Conservation (phyloP, 2,113 vertebrate genomes). For the Cyprinus carpio region DNA sequence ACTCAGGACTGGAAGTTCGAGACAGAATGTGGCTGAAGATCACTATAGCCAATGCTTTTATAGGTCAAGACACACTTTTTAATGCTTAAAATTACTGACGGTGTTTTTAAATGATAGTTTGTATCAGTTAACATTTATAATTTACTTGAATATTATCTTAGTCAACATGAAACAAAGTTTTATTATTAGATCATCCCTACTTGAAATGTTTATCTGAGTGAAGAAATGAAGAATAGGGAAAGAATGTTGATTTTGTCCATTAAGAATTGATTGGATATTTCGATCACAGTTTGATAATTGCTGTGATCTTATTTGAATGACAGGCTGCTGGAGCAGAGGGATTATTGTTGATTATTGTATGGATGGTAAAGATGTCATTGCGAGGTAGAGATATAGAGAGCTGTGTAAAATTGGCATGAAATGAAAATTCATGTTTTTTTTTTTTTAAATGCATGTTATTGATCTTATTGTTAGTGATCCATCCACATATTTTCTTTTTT, state of each 20-base stretch:
- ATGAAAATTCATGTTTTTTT: too few relatives aligned
- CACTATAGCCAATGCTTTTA: slow-evolving; percentile 77
- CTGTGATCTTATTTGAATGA: background rate
- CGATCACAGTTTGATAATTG: background rate
- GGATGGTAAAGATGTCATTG: too few relatives aligned
- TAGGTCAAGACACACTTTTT: slow-evolving; percentile 61
- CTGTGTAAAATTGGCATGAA: too few relatives aligned
- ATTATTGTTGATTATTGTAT: too few relatives aligned
- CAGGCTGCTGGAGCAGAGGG: background rate
- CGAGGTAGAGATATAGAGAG: too few relatives aligned
- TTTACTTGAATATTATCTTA: background rate
- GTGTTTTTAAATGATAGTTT: background rate
- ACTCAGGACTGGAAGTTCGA: slow-evolving; percentile 94
- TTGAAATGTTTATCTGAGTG: background rate
- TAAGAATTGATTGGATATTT: background rate
- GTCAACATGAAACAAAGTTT: background rate
- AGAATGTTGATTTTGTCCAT: background rate
- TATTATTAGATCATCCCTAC: background rate
- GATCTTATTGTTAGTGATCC: too few relatives aligned
- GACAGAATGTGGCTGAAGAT: slow-evolving; percentile 88
- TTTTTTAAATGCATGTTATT: too few relatives aligned
- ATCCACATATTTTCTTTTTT: too few relatives aligned
- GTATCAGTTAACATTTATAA: background rate
- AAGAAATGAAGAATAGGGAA: background rate
- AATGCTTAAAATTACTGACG: background rate